Conservation (phyloP, 2,888 invertebrate genomes). For the Cyclophora albipunctata region DNA sequence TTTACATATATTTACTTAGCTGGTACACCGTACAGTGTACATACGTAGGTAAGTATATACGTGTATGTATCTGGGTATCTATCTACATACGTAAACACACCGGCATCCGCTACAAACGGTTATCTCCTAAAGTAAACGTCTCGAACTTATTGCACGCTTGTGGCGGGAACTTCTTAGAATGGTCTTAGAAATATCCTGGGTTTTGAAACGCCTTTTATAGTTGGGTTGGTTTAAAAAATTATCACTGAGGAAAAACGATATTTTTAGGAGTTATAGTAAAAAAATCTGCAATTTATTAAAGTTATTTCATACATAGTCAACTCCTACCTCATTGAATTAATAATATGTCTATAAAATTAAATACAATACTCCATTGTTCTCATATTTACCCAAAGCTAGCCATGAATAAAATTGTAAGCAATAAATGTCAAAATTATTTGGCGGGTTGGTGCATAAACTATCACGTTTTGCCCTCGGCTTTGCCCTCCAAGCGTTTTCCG, state of each 20-base stretch:
- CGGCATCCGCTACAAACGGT: constrained; percentile 56
- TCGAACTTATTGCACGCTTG: constrained; percentile 40
- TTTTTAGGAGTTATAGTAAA: too few species aligned
- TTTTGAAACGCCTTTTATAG: constrained; percentile 1
- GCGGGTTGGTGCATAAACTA: constrained; percentile 51
- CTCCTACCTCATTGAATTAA: too few species aligned
- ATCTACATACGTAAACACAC: constrained; percentile 37
- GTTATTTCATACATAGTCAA: too few species aligned
- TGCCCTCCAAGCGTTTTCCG: constrained; percentile 17
- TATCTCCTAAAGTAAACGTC: constrained; percentile 59
- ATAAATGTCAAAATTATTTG: constrained; percentile 48
- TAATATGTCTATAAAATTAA: too few species aligned
- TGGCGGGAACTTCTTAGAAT: constrained; percentile 47
- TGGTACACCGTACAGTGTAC: too few species aligned
- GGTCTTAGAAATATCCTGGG: constrained; percentile 17
- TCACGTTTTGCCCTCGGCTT: constrained; percentile 31
- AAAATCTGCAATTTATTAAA: too few species aligned
- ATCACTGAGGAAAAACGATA: too few species aligned
- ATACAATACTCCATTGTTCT: too few species aligned
- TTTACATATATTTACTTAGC: too few species aligned
- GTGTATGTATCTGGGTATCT: constrained; percentile 6
- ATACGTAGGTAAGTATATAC: constrained; percentile 1
- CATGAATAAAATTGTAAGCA: constrained; percentile 40
- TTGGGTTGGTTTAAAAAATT: too few species aligned
- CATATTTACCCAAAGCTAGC: neutral